Percentiles rank a stretch among this genome's conserved stretches.
Conservation (phyloP, 2,797 vertebrate genomes). For the Sylvia borin region DNA sequence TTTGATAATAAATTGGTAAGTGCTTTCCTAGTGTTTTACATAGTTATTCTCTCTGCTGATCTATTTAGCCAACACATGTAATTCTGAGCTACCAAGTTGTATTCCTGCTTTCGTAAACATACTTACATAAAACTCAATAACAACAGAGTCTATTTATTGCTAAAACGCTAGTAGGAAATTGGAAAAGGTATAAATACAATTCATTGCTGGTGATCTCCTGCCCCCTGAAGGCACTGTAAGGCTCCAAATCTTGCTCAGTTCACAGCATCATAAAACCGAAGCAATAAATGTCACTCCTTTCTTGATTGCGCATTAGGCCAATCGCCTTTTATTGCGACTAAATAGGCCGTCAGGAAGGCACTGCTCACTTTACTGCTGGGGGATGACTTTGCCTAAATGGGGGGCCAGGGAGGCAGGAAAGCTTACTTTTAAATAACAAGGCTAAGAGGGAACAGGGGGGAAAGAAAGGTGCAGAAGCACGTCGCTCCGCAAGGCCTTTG, state of each 20-base stretch:
- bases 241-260: constrained; percentile 64
- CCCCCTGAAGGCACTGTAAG: constrained; percentile 40
- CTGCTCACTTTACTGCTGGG: constrained; percentile 26
- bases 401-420: constrained; percentile 6
- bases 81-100: constrained; percentile 60
- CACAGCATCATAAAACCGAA: constrained; percentile 61
- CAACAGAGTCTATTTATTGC: constrained; percentile 63
- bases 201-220: constrained; percentile 64
- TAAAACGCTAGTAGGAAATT: constrained; percentile 63
- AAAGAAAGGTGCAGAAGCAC: constrained; percentile 32
- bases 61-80: constrained; percentile 62
- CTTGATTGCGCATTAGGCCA: constrained; percentile 66
- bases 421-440: constrained; percentile 10
- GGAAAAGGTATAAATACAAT: constrained; percentile 73
- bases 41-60: constrained; percentile 41
- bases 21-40: constrained; percentile 26
- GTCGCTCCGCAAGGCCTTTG: not conserved
- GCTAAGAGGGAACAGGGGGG: not conserved
- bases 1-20: constrained; percentile 5
- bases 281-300: constrained; percentile 71
- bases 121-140: constrained; percentile 67
- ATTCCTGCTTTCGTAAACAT: constrained; percentile 57
- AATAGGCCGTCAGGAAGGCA: constrained; percentile 63
- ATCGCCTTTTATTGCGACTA: constrained; percentile 67
- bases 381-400: constrained; percentile 36